Conservation (phyloP, 2,113 vertebrate genomes). For the Formicarius rufipectus region DNA sequence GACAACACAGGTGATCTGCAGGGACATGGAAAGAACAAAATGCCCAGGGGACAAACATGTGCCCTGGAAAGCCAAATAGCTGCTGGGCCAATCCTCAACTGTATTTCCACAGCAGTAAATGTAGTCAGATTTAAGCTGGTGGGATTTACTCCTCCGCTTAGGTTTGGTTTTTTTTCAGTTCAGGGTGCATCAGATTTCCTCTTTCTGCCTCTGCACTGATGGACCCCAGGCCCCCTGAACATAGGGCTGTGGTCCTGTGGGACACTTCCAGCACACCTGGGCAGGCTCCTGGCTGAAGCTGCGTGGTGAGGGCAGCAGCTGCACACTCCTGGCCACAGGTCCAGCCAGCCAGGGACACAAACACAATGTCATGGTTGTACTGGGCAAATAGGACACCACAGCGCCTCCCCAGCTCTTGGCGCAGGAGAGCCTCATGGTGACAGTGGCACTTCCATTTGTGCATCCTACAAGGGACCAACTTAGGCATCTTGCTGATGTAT, state of each 20-base stretch:
- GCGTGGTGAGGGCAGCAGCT: fast-evolving
- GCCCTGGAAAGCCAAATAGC: not conserved
- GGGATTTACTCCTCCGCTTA: not conserved
- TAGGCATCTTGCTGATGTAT: not conserved
- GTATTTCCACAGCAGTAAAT: not conserved
- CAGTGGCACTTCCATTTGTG: not conserved
- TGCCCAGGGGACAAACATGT: not conserved
- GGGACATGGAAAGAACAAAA: not conserved
- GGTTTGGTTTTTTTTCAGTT: not conserved
- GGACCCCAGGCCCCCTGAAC: not conserved
- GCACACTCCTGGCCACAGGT: fast-evolving
- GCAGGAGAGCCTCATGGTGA: not conserved
- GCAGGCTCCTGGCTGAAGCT: not conserved
- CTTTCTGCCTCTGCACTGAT: not conserved
- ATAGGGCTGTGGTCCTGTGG: not conserved
- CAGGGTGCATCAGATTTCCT: not conserved
- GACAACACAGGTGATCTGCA: not conserved
- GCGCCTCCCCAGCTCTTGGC: not conserved
- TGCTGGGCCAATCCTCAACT: not conserved
- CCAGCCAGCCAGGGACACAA: not conserved
- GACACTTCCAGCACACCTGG: not conserved
- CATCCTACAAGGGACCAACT: not conserved
- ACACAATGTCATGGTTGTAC: too few relatives aligned
- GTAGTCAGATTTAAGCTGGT: not conserved
- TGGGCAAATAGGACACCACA: not conserved